phyloP scores from a whole-genome alignment of 1,140 invertebrate genomes.

The Drosophila kikkawai region DNA sequence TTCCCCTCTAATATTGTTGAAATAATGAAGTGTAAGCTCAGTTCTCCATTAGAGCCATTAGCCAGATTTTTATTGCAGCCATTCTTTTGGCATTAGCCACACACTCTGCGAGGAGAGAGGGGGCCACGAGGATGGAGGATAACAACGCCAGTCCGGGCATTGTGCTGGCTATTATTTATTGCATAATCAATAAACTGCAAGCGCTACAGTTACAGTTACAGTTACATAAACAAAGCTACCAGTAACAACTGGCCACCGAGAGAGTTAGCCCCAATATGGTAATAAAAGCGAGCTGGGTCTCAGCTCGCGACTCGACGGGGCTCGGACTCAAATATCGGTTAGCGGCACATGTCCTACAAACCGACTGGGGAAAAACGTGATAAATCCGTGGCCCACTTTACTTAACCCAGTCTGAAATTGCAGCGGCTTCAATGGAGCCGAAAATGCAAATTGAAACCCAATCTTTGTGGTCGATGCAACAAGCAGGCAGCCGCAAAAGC shows the following conservation, averaged over 20 bases:
- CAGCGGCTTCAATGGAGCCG: conserved; percentile 76
- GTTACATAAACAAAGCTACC: conserved; percentile 75
- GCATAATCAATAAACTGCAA: conserved; percentile 82
- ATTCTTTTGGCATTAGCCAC: conserved; percentile 64
- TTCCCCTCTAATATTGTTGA: neutral
- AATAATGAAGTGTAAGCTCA: conserved; percentile 33
- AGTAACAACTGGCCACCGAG: conserved; percentile 64
- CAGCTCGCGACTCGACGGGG: conserved; percentile 13
- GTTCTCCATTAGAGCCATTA: conserved; percentile 52
- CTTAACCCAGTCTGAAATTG: conserved; percentile 66
- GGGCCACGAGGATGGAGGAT: conserved; percentile 22
- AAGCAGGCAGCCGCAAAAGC: conserved; percentile 19
- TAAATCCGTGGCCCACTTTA: conserved; percentile 76
- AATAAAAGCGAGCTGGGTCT: conserved; percentile 65
- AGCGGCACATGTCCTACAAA: conserved; percentile 83
- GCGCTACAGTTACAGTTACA: conserved; percentile 71
- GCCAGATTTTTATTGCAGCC: conserved; percentile 65
- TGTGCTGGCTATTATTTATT: conserved; percentile 80
- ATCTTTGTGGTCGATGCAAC: conserved; percentile 59
- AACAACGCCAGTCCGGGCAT: conserved; percentile 53
- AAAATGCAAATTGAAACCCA: conserved; percentile 82
- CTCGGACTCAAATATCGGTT: conserved; percentile 69
- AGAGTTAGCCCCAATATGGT: conserved; percentile 79
- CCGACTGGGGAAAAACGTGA: conserved; percentile 76
- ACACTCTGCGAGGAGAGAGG: neutral